Base-by-base conservation (phyloP, 2,888 invertebrate species). In the Tuberolachnus salignus region DNA sequence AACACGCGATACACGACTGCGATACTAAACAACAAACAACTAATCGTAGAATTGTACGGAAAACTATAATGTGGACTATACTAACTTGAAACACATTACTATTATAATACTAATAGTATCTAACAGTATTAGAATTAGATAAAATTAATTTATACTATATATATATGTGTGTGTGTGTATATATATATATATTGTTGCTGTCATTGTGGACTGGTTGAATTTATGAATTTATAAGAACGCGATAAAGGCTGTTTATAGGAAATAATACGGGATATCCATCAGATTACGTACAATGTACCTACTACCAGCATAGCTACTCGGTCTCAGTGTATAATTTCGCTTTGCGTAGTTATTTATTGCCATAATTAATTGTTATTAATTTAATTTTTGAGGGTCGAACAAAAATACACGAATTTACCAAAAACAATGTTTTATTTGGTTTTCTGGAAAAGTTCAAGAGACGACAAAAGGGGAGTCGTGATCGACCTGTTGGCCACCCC, bases 101-200 rank as follows among this genome's bases (percentile, higher is more conserved):
- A n/a, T n/a, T n/a, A n/a, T n/a, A n/a, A n/a, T n/a, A n/a, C n/a
- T n/a, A n/a, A n/a, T n/a, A n/a, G n/a, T n/a, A n/a, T n/a, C n/a
- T n/a, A n/a, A n/a, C n/a, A n/a, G n/a, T n/a, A n/a, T n/a, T n/a
- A 59, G 59, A 34, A 59, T 59, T 26, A 26, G 34, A 59, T 59
- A 59, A 59, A 14, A 59, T 59, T 26, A 59, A 26, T 59, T 26
- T 59, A 44, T 59, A 26, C 59, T 23, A 59, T 6, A 10, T 44
- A 44, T 44, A 44, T 44, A 10, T 44, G 44, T n/a, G n/a, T 26
- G 23, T 64, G 21, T 34, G 26, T 59, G 1, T 26, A n/a, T n/a
- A n/a, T n/a, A n/a, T 59, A 59, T 59, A 59, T 59, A 26, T 59
- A 59, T 34, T 61, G 61, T 61, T 10, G 42, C 61, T 61, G 61